A percentile compares a stretch with the other conserved stretches of the same genome.
These are phyloP conservation scores for Macropodus opercularis DNA, from an alignment of 2,797 vertebrate species.

Conservation along the genomic window DNA sequence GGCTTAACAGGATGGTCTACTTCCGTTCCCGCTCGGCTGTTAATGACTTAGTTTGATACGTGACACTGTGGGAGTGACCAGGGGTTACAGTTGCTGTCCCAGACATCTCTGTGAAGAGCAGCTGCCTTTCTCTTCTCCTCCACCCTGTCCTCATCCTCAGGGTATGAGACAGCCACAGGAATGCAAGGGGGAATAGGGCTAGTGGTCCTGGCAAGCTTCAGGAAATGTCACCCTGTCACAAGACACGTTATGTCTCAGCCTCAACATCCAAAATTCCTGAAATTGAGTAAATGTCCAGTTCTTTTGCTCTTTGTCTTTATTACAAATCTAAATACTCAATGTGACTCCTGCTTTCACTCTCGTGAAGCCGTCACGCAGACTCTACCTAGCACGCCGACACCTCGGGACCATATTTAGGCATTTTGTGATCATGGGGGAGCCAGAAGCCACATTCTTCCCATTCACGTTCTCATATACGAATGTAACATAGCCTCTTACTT, in stretches of 20 bases:
- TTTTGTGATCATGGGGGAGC: constrained; percentile 56
- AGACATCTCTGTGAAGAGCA: constrained; percentile 76
- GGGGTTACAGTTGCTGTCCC: constrained; percentile 72
- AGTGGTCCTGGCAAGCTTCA: constrained; percentile 57
- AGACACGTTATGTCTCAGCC: constrained; percentile 37
- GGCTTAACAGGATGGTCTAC: constrained; percentile 76
- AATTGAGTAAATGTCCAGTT: constrained; percentile 15
- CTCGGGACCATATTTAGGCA: constrained; percentile 64
- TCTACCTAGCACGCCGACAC: constrained; percentile 23
- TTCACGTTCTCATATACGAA: constrained; percentile 53
- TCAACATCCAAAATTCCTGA: constrained; percentile 17
- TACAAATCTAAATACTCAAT: constrained; percentile 17
- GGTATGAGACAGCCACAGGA: constrained; percentile 68
- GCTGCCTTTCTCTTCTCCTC: constrained; percentile 59
- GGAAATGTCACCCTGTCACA: constrained; percentile 58
- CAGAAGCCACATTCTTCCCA: constrained; percentile 63
- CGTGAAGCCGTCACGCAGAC: constrained; percentile 9
- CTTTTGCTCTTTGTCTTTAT: constrained; percentile 18
- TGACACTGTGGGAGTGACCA: constrained; percentile 65
- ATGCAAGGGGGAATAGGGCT: constrained; percentile 59
- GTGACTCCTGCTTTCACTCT: constrained; percentile 23
- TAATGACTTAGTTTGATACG: constrained; percentile 70
- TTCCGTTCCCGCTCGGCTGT: constrained; percentile 73
- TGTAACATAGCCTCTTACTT: constrained; percentile 38
- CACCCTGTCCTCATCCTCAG: constrained; percentile 42